Percentiles rank a stretch among this genome's conserved stretches.
Conservation (phyloP, 2,888 invertebrate species). For the Cantharis rufa region DNA sequence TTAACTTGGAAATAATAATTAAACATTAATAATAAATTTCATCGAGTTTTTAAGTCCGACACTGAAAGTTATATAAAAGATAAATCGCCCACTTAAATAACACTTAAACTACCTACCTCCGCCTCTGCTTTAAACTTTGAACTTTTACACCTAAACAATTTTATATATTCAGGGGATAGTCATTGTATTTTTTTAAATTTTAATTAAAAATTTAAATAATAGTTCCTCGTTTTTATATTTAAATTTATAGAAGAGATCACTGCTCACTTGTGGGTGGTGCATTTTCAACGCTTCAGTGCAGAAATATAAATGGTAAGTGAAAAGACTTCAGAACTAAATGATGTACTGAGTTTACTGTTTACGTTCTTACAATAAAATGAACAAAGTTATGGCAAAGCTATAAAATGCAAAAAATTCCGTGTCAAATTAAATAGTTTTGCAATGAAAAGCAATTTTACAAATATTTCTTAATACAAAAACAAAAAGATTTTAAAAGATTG, state of each 20-base stretch:
- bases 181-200: background rate
- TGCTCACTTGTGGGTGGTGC: background rate
- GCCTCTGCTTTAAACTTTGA: conserved; percentile 16
- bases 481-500: background rate
- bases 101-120: conserved; percentile 14
- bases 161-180: conserved; percentile 5
- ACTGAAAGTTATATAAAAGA: background rate
- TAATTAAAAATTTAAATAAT: conserved; percentile 1
- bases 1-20: background rate
- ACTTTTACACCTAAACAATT: conserved; percentile 9
- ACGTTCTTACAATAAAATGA: background rate
- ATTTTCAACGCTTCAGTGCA: background rate
- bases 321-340: background rate
- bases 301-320: background rate
- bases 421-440: background rate
- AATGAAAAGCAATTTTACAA: background rate
- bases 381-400: background rate
- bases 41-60: background rate
- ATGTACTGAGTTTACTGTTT: background rate
- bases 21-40: background rate
- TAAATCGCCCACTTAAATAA: conserved; percentile 15
- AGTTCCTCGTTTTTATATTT: background rate
- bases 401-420: background rate
- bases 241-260: background rate
- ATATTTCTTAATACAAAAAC: background rate